Evolutionary conservation across 2,797 vertebrate genomes (phyloP).

Genomic region (Orestias chungarensis): DNA sequence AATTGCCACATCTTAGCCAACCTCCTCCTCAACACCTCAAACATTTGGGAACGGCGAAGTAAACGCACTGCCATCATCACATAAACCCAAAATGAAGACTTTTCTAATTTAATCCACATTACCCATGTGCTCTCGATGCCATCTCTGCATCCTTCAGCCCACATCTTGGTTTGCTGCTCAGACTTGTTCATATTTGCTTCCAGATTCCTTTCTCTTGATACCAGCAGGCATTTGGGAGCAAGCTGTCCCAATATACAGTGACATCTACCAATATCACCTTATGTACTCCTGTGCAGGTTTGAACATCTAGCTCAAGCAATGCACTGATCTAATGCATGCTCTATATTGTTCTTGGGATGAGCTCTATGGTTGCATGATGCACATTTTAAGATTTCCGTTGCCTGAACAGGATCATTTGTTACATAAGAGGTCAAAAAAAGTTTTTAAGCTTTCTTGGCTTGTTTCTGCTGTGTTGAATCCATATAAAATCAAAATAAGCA

Average conservation of each 20-base stretch:
- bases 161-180: constrained; percentile 16
- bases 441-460: neutral
- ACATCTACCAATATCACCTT: constrained; percentile 11
- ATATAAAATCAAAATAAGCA: neutral
- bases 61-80: neutral
- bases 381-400: neutral
- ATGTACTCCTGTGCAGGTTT: constrained; percentile 15
- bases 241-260: constrained; percentile 32
- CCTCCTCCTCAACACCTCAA: neutral
- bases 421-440: neutral
- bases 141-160: neutral
- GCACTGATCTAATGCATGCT: neutral
- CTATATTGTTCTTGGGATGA: neutral
- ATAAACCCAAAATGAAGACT: neutral
- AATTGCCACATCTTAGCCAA: neutral
- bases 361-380: neutral
- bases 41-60: neutral
- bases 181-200: constrained; percentile 54
- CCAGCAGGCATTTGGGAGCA: constrained; percentile 55
- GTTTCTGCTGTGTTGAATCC: constrained; percentile 1
- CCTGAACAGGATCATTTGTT: constrained; percentile 2
- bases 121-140: constrained; percentile 1
- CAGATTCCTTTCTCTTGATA: constrained; percentile 53
- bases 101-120: constrained; percentile 5
- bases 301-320: neutral